Conservation (phyloP, 2,888 invertebrate species). For the Drosophila helvetica region DNA sequence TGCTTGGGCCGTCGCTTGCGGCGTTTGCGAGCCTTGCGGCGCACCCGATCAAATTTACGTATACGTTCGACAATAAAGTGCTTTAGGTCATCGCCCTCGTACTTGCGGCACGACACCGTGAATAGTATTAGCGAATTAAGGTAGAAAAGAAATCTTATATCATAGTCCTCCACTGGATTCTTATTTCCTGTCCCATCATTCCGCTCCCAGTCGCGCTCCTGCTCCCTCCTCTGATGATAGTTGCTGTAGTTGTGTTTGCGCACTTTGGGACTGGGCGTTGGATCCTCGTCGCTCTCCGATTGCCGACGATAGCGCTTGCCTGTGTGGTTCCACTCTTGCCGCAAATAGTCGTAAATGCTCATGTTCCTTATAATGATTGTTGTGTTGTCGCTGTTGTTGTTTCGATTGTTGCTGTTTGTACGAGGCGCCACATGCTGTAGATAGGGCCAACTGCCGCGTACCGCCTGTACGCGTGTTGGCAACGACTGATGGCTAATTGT, state of each 20-base stretch:
- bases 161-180: constrained; percentile 55
- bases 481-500: constrained; percentile 33
- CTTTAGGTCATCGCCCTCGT: constrained; percentile 73
- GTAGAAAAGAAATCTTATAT: constrained; percentile 81
- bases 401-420: constrained; percentile 47
- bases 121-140: constrained; percentile 80
- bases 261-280: constrained; percentile 42
- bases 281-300: constrained; percentile 33
- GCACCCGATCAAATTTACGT: constrained; percentile 72
- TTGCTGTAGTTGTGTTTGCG: constrained; percentile 52
- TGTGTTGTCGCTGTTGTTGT: constrained; percentile 34
- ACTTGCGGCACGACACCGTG: constrained; percentile 71
- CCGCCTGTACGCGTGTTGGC: constrained; percentile 61
- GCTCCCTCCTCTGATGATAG: constrained; percentile 25
- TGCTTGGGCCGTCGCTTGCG: constrained; percentile 54
- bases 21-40: constrained; percentile 75
- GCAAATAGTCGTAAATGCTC: constrained; percentile 66
- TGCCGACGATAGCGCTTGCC: constrained; percentile 54
- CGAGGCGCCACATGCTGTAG: constrained; percentile 73
- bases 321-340: constrained; percentile 43
- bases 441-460: constrained; percentile 68
- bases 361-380: constrained; percentile 55
- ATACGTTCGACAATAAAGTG: constrained; percentile 75
- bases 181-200: constrained; percentile 26
- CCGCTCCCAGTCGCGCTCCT: constrained; percentile 13